These are phyloP conservation scores for Coremacera marginata DNA, from an alignment of 2,888 invertebrate species.

Conservation along the genomic window DNA sequence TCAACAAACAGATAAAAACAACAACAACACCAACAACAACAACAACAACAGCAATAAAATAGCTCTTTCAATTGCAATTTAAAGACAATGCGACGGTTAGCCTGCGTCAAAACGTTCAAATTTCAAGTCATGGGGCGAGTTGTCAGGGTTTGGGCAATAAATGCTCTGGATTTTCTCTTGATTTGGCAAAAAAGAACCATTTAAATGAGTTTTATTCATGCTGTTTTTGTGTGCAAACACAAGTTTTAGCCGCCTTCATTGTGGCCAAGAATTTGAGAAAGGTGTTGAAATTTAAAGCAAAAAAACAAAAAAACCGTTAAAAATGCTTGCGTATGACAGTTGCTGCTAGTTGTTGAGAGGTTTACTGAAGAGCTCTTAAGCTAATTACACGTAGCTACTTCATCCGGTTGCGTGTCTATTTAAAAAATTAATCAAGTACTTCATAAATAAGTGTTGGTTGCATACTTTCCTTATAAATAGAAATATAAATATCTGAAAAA, in stretches of 20 bases:
- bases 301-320: not conserved
- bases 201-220: constrained; percentile 1
- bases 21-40: constrained; percentile 7
- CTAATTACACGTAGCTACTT: constrained; percentile 15
- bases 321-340: constrained; percentile 18
- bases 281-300: not conserved
- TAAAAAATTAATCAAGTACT: not conserved
- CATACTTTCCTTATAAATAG: too few species aligned
- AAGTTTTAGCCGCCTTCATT: too few species aligned
- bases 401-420: not conserved
- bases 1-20: constrained; percentile 15
- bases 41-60: constrained; percentile 7
- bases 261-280: not conserved
- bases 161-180: too few species aligned
- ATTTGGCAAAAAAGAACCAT: too few species aligned
- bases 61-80: constrained; percentile 46
- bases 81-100: constrained; percentile 41
- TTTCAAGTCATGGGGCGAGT: not conserved
- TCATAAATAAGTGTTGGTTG: too few species aligned
- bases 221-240: not conserved
- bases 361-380: not conserved
- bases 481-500: too few species aligned
- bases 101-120: constrained; percentile 11
- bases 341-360: not conserved
- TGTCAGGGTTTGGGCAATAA: not conserved